Base-by-base conservation (phyloP, 35 echinoderm and acorn worm genomes). In the Amphiura filiformis region DNA sequence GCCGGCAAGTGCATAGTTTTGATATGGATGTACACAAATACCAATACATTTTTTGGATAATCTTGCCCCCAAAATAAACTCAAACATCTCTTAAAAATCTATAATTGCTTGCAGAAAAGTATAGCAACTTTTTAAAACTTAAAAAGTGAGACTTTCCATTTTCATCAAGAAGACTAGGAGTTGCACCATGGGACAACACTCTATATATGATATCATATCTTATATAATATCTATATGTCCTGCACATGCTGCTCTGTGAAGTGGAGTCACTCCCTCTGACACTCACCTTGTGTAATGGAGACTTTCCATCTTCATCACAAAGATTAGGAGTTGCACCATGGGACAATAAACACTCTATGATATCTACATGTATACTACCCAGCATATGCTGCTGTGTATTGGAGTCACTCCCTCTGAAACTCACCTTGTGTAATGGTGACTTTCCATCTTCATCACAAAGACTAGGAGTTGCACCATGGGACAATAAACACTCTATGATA, bases 271-370 rank as follows among this genome's bases (percentile, higher is more conserved):
- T 18, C 86, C 89, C 52, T 91, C 94, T 82, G 95, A 94, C n/a
- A 0, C 32, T 75, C 39, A 94, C 95, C 93, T 98, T 98, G 81
- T 98, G 96, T 11, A 98, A 87, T 40, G 93, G n/a, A n/a, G 84
- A 85, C 61, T 86, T 93, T 5, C 85, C 95, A 89, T 97, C 95
- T 9, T 44, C 78, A 87, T 97, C 92, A 42, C 76, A 31, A 13
- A 92, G 42, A 36, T 15, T 41, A n/a, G 87, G 84, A 49, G 90
- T 42, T 52, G 95, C 92, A 49, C 70, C 85, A 20, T 76, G 30
- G 31, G 31, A n/a, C 36, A 97, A 56, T 17, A 97, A 84, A 1
- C 75, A 39, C 38, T 87, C 89, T 4, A 93, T 86, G 57, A 97
- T 76, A 38, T 91, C 78, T 33, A 81, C 5, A 82, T 97, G 92